Evolutionary conservation across 2,888 invertebrate genomes (phyloP), one percentile per base, ranked within the genome.

Genomic region (Euclidia mi): DNA sequence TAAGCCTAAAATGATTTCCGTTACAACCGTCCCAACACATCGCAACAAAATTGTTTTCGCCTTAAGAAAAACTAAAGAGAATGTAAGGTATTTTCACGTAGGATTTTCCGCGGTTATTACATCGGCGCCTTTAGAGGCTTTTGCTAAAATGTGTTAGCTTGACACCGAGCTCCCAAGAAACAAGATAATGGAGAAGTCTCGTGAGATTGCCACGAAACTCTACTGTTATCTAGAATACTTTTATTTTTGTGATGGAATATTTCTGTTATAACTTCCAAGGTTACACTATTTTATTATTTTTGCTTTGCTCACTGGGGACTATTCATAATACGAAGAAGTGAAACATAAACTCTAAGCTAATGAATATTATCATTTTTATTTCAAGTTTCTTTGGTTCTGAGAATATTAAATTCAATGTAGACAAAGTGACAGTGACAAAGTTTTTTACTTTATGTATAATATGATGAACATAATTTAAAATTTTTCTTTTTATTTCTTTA

Each of bases 111-210:
- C 7, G 41, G 49, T 45, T 56, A 56, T 56, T 50, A 50, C 45
- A 41, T 49, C 28, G 29, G 41, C 29, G 32, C 12, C 45, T 57
- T 41, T 51, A 37, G 18, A 20, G 40, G 50, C 47, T 32, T 47
- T 48, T 32, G 34, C 41, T 42, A 40, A 57, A 60, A 62, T 58
- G 53, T 70, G 55, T 52, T 48, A 52, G 51, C 49, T 44, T 49
- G 53, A 60, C 43, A 32, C 40, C 40, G 28, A 45, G 41, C 48
- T 60, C 28, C 31, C 17, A 11, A 17, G 34, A 35, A 18, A 56
- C 58, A 48, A 25, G 46, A 62, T 74, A 66, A 71, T 64, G 59
- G 49, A 61, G 46, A 34, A 0, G 43, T 15, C 52, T 53, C 44
- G 43, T 37, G 58, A 64, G 61, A 53, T 53, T 56, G 37, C 32